phyloP scores from a whole-genome alignment of 2,888 invertebrate genomes.

The Drosophila mimetica region DNA sequence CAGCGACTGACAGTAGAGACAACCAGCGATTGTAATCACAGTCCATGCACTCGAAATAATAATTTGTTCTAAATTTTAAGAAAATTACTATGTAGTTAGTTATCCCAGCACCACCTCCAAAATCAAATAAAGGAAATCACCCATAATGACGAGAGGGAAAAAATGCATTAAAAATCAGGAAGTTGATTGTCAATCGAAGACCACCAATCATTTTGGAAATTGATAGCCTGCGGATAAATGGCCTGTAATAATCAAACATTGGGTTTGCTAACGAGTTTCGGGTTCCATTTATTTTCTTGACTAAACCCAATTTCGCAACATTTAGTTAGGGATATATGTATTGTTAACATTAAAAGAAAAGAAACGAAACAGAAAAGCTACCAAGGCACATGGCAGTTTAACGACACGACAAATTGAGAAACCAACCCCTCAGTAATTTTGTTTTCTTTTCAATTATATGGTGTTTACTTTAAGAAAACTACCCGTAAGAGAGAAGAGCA shows the following conservation, averaged over 20 bases:
- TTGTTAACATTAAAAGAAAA: neutral
- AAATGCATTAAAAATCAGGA: constrained; percentile 7
- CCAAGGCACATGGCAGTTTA: constrained; percentile 3
- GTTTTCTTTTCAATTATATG: constrained; percentile 5
- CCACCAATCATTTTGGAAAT: constrained; percentile 8
- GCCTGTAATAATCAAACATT: constrained; percentile 6
- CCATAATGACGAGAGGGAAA: neutral
- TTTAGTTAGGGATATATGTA: constrained; percentile 3
- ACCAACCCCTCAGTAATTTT: neutral
- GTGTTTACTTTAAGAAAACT: neutral
- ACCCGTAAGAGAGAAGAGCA: neutral
- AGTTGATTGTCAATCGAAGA: constrained; percentile 11
- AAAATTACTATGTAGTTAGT: neutral
- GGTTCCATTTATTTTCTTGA: constrained; percentile 5
- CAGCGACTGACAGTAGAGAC: constrained; percentile 45
- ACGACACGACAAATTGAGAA: constrained; percentile 9
- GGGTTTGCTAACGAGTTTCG: constrained; percentile 1
- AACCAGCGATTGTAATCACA: constrained; percentile 67
- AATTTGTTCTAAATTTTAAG: neutral
- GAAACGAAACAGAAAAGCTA: neutral
- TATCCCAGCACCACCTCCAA: neutral
- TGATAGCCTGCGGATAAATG: neutral
- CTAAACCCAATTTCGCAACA: constrained; percentile 10
- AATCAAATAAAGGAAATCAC: constrained; percentile 1
- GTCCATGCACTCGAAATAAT: constrained; percentile 21